Evolutionary conservation across 2,888 invertebrate genomes (phyloP).

Genomic region (Apamea anceps): DNA sequence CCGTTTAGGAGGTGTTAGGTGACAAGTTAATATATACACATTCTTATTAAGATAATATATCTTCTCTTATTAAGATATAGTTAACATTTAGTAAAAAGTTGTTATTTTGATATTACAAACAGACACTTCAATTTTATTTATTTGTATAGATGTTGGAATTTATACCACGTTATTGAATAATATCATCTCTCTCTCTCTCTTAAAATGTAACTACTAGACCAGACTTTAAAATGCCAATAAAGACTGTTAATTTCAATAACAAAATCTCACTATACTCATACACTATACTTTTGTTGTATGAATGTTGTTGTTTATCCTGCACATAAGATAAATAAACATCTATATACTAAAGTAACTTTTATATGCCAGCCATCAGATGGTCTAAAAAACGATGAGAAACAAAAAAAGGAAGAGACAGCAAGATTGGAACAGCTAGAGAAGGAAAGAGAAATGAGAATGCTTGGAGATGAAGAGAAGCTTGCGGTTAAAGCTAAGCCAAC

Average conservation of each 20-base stretch:
- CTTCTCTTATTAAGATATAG: too few species aligned
- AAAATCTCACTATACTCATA: background rate
- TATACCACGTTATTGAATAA: background rate
- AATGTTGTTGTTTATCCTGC: background rate
- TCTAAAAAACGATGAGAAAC: constrained; percentile 95
- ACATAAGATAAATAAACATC: background rate
- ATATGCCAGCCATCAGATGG: constrained; percentile 93
- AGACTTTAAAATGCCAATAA: background rate
- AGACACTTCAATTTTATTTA: too few species aligned
- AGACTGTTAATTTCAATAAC: background rate
- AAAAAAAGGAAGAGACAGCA: constrained; percentile 94
- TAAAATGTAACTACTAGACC: background rate
- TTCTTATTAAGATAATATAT: too few species aligned
- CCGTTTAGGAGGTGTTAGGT: too few species aligned
- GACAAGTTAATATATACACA: too few species aligned
- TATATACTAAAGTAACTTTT: background rate
- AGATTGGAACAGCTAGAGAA: constrained; percentile 94
- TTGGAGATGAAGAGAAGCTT: constrained; percentile 86
- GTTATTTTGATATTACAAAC: too few species aligned
- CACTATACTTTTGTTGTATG: background rate
- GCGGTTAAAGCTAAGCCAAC: constrained; percentile 72
- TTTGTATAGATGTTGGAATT: too few species aligned
- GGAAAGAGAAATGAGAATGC: constrained; percentile 95
- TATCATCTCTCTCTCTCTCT: background rate
- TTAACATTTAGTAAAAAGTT: too few species aligned